Percentiles rank a stretch among this genome's conserved stretches.
Evolutionary conservation across 2,113 vertebrate species (phyloP).

Genomic region (Alethe diademata): DNA sequence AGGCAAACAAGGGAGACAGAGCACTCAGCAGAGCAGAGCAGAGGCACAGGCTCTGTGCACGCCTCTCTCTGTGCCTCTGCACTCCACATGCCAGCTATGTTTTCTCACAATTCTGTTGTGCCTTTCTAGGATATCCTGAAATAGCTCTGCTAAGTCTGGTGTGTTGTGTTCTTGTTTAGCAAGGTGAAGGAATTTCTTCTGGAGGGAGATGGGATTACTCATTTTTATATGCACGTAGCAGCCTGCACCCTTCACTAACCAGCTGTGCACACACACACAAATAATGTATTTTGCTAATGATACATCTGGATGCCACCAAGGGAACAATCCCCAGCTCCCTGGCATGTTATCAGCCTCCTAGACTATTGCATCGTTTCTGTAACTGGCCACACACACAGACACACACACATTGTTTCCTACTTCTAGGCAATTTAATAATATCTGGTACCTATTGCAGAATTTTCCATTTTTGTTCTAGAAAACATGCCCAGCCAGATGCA

Average conservation of each 20-base stretch:
- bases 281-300: not conserved
- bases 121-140: not conserved
- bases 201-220: not conserved
- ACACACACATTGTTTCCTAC: not conserved
- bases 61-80: not conserved
- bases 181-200: not conserved
- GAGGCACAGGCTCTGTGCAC: not conserved
- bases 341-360: not conserved
- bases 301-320: not conserved
- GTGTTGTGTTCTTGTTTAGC: not conserved
- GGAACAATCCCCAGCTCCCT: not conserved
- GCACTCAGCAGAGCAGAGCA: not conserved
- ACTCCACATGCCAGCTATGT: not conserved
- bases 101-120: not conserved
- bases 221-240: rapidly evolving
- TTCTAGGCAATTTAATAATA: not conserved
- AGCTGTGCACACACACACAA: not conserved
- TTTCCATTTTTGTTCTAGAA: not conserved
- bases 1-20: not conserved
- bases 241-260: not conserved
- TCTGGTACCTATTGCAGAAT: not conserved
- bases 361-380: not conserved
- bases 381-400: not conserved
- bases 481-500: not conserved
- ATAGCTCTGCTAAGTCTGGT: not conserved